Conservation (phyloP, 2,113 vertebrate species). For the Notothenia coriiceps region DNA sequence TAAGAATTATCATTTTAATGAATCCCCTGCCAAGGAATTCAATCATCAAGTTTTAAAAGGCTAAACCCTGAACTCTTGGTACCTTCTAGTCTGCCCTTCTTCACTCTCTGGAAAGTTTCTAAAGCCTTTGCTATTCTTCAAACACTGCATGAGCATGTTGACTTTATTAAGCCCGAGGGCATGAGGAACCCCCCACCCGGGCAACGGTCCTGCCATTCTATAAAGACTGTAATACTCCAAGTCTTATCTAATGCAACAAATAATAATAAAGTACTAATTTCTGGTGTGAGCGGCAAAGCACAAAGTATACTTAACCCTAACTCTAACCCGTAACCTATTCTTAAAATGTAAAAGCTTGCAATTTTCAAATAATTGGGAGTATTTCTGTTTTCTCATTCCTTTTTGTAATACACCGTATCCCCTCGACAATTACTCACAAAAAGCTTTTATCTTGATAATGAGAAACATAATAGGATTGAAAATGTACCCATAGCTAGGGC, state of each 20-base stretch:
- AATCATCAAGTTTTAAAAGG: slow-evolving; percentile 75
- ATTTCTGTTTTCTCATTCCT: slow-evolving; percentile 4
- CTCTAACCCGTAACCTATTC: neutral
- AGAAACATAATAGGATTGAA: slow-evolving; percentile 16
- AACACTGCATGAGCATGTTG: slow-evolving; percentile 19
- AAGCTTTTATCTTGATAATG: slow-evolving; percentile 28
- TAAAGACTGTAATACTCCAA: slow-evolving; percentile 17
- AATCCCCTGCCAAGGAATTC: slow-evolving; percentile 78
- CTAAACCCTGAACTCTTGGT: slow-evolving; percentile 71
- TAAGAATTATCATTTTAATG: slow-evolving; percentile 85
- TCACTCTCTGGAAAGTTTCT: slow-evolving; percentile 52
- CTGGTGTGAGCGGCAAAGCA: neutral
- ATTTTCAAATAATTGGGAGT: neutral
- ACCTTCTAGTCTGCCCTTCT: slow-evolving; percentile 64
- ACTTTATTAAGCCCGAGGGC: slow-evolving; percentile 22
- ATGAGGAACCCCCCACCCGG: neutral
- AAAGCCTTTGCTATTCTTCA: slow-evolving; percentile 41
- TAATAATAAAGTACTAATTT: neutral
- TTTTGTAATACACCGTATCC: neutral
- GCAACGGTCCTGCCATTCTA: neutral
- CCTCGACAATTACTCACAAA: neutral
- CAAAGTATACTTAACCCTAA: neutral
- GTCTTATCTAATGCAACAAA: neutral
- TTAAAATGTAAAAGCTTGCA: neutral
- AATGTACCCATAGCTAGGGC: slow-evolving; percentile 3